phyloP scores from a whole-genome alignment of 2,797 vertebrate species.

The Coreius guichenoti region DNA sequence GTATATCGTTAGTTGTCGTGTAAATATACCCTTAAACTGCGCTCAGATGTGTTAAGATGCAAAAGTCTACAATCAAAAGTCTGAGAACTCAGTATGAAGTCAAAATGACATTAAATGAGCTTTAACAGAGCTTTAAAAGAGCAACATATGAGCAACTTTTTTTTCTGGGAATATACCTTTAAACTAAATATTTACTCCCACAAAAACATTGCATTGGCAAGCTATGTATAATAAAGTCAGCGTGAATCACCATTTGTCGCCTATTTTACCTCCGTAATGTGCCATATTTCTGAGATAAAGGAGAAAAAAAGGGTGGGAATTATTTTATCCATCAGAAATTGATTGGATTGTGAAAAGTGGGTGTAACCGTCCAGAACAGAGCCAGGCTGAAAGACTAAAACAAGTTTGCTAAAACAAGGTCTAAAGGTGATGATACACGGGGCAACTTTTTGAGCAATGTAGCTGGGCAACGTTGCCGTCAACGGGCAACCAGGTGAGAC shows the following conservation, averaged over 20 bases:
- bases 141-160: neutral
- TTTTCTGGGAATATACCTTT: neutral
- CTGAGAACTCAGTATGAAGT: neutral
- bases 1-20: neutral
- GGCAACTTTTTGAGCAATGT: too few species aligned
- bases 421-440: neutral
- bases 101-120: neutral
- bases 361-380: neutral
- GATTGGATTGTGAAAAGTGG: neutral
- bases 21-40: neutral
- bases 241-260: neutral
- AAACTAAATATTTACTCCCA: neutral
- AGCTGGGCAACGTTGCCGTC: too few species aligned
- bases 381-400: neutral
- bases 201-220: neutral
- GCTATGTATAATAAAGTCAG: neutral
- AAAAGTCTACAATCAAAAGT: neutral
- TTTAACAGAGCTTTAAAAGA: too few species aligned
- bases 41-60: neutral
- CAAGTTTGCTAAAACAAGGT: neutral
- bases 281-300: neutral
- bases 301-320: neutral
- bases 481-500: too few species aligned
- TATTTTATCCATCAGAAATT: neutral
- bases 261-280: neutral